phyloP scores from a whole-genome alignment of 1,140 invertebrate species.

The Nautilus pompilius region DNA sequence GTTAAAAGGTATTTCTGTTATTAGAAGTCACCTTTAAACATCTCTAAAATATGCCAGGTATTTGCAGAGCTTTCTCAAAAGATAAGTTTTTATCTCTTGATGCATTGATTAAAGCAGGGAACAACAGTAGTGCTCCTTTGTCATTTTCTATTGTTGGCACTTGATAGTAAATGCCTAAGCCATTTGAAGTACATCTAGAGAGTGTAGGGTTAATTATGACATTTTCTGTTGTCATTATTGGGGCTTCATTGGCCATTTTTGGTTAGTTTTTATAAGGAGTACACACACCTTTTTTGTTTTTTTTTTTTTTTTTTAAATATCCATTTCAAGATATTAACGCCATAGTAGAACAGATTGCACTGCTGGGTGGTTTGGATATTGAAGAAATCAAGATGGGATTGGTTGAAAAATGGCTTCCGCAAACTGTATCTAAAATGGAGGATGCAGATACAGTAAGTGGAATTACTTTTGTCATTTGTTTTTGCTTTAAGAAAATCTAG shows the following conservation, averaged over 20 bases:
- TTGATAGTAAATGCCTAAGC: neutral
- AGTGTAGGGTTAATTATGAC: too few species aligned
- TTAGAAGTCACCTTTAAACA: too few species aligned
- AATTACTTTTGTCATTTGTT: too few species aligned
- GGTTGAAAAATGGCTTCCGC: constrained; percentile 35
- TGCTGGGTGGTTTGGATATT: constrained; percentile 28
- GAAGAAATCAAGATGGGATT: constrained; percentile 18
- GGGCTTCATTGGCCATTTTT: neutral
- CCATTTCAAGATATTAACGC: constrained; percentile 35
- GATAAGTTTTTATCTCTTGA: too few species aligned
- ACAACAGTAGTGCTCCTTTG: too few species aligned
- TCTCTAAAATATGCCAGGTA: too few species aligned
- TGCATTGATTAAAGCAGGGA: too few species aligned
- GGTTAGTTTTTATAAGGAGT: neutral
- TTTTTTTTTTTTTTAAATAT: neutral
- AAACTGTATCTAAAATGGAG: constrained; percentile 14
- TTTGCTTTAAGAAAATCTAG: too few species aligned
- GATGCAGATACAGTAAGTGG: constrained; percentile 34
- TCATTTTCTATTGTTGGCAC: neutral
- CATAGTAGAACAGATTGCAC: constrained; percentile 28
- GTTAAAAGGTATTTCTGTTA: too few species aligned
- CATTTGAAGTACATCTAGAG: neutral
- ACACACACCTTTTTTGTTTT: neutral
- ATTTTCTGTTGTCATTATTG: neutral
- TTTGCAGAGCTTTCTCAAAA: neutral